These are phyloP conservation scores for Myopa testacea DNA, from an alignment of 2,888 invertebrate species.

Conservation along the genomic window DNA sequence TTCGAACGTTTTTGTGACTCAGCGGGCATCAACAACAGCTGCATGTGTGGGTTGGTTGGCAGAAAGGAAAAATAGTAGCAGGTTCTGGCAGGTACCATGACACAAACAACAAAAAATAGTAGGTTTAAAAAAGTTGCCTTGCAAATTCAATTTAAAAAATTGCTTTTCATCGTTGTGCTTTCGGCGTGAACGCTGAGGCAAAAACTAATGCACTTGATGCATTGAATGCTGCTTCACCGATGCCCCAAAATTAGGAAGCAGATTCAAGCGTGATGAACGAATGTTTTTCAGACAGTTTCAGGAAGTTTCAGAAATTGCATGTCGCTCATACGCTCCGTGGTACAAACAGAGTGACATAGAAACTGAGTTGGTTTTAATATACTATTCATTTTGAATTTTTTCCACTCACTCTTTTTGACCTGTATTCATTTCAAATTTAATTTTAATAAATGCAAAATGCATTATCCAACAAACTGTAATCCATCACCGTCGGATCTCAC, in stretches of 20 bases:
- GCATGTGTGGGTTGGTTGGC: background rate
- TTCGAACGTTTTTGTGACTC: background rate
- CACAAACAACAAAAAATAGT: background rate
- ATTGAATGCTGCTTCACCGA: background rate
- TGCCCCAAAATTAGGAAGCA: background rate
- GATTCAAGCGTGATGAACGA: background rate
- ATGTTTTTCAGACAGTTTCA: background rate
- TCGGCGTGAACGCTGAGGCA: background rate
- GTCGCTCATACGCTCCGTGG: background rate
- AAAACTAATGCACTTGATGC: background rate
- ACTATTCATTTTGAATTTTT: background rate
- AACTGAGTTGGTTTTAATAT: background rate
- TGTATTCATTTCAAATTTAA: background rate
- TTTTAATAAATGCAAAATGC: too few relatives aligned
- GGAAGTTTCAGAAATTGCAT: background rate
- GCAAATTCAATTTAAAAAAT: slow-evolving; percentile 4
- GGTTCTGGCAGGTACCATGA: background rate
- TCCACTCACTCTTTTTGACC: background rate
- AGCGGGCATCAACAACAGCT: background rate
- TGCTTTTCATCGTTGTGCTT: background rate
- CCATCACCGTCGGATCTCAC: too few relatives aligned
- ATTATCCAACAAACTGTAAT: too few relatives aligned
- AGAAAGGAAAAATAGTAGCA: background rate
- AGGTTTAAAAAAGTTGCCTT: background rate
- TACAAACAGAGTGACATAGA: background rate